Conservation (phyloP, 2,797 vertebrate species). For the Darevskia mixta region DNA sequence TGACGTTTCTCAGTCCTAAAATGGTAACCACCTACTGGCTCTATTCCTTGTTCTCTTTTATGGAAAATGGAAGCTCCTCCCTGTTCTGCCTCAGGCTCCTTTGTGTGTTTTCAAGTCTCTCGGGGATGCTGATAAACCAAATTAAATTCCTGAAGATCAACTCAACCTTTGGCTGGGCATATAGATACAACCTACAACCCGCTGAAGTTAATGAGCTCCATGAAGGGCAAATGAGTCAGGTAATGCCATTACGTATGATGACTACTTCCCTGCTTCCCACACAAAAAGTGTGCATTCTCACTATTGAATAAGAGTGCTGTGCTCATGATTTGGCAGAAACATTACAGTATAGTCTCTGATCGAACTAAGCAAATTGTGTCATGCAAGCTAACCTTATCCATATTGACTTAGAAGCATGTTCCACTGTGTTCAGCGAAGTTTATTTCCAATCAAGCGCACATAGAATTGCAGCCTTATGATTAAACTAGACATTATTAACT, state of each 20-base stretch:
- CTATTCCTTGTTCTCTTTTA: not conserved
- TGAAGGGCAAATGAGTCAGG: too few relatives aligned
- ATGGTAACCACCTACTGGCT: not conserved
- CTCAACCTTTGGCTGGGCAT: slow-evolving; percentile 24
- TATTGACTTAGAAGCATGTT: not conserved
- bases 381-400: not conserved
- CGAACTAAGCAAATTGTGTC: not conserved
- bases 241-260: not conserved
- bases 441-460: not conserved
- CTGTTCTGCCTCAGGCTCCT: slow-evolving; percentile 5
- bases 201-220: too few relatives aligned
- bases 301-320: not conserved
- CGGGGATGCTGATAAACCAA: not conserved
- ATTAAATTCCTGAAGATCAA: slow-evolving; percentile 24
- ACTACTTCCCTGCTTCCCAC: too few relatives aligned
- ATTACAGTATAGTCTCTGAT: not conserved
- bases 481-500: not conserved
- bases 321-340: not conserved
- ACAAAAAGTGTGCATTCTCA: not conserved
- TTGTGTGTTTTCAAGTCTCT: slow-evolving; percentile 18
- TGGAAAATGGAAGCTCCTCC: slow-evolving; percentile 17
- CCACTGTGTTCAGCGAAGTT: not conserved
- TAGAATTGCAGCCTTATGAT: not conserved
- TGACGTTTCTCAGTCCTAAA: slow-evolving; percentile 32
- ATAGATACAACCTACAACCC: slow-evolving; percentile 25